phyloP scores from a whole-genome alignment of 2,797 vertebrate species.

The Octomys mimax region DNA sequence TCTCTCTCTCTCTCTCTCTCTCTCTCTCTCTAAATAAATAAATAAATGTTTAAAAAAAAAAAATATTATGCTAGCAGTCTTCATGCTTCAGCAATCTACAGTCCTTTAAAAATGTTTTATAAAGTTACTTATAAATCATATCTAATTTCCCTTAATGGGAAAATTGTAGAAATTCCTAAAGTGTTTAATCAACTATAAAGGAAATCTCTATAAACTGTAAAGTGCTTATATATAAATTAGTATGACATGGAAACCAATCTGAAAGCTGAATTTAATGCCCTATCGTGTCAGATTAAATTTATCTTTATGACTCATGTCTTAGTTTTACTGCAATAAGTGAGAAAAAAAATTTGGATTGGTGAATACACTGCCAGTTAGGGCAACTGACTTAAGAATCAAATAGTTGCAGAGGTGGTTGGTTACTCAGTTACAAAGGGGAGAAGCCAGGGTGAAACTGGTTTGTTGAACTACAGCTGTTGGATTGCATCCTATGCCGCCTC shows the following conservation, averaged over 20 bases:
- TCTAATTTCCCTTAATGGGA: slow-evolving; percentile 50
- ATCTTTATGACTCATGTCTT: slow-evolving; percentile 53
- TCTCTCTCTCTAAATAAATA: too few relatives aligned
- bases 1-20: too few relatives aligned
- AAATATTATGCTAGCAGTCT: not conserved
- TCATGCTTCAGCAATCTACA: slow-evolving; percentile 27
- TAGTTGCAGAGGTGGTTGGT: not conserved
- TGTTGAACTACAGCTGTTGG: not conserved
- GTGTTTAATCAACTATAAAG: slow-evolving; percentile 60
- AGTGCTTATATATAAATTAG: slow-evolving; percentile 49
- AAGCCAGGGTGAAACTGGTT: not conserved
- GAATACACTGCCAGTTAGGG: not conserved
- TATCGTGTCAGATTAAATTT: slow-evolving; percentile 54
- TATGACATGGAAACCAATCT: slow-evolving; percentile 36
- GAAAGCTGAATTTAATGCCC: slow-evolving; percentile 63
- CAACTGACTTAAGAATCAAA: not conserved
- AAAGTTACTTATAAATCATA: slow-evolving; percentile 61
- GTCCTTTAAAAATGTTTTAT: not conserved
- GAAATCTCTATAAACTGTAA: slow-evolving; percentile 30
- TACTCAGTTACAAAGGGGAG: not conserved
- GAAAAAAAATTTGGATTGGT: slow-evolving; percentile 42
- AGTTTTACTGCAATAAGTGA: slow-evolving; percentile 62
- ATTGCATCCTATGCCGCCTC: not conserved
- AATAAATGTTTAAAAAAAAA: too few relatives aligned
- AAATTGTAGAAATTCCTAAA: slow-evolving; percentile 60